These are phyloP conservation scores for Stegostoma tigrinum DNA, from an alignment of 2,113 vertebrate species.

Conservation along the genomic window DNA sequence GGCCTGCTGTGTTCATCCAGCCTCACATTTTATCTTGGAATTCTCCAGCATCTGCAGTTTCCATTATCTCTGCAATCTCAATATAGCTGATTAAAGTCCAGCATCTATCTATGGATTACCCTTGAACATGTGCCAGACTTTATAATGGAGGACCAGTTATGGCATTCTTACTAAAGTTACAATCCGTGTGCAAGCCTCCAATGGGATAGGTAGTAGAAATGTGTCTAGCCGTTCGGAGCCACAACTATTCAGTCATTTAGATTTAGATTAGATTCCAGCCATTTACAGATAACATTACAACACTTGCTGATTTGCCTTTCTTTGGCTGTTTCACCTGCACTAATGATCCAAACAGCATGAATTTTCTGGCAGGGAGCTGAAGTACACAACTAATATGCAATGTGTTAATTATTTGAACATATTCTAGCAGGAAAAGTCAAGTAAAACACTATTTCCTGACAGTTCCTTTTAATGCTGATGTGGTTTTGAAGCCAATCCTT, in stretches of 20 bases:
- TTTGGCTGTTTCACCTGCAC: background rate
- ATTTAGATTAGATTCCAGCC: background rate
- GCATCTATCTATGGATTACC: background rate
- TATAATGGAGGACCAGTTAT: background rate
- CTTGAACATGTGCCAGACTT: background rate
- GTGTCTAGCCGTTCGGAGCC: background rate
- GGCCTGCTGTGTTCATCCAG: too few species aligned
- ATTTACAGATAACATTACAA: background rate
- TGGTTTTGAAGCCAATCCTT: constrained; percentile 32
- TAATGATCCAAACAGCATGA: background rate
- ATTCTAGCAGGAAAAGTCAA: constrained; percentile 33
- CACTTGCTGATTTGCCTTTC: background rate
- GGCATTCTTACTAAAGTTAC: too few species aligned
- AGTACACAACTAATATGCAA: background rate
- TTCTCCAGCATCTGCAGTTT: too few species aligned
- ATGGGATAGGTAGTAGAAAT: background rate
- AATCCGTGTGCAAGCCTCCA: background rate
- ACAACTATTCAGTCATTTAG: background rate
- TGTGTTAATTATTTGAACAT: constrained; percentile 35
- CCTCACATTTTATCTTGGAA: too few species aligned
- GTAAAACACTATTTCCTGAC: constrained; percentile 32
- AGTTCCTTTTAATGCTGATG: background rate
- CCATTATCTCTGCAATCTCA: background rate
- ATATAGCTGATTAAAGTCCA: background rate
- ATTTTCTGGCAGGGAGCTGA: background rate